phyloP scores from a whole-genome alignment of 2,797 vertebrate species.

The Ara ararauna region DNA sequence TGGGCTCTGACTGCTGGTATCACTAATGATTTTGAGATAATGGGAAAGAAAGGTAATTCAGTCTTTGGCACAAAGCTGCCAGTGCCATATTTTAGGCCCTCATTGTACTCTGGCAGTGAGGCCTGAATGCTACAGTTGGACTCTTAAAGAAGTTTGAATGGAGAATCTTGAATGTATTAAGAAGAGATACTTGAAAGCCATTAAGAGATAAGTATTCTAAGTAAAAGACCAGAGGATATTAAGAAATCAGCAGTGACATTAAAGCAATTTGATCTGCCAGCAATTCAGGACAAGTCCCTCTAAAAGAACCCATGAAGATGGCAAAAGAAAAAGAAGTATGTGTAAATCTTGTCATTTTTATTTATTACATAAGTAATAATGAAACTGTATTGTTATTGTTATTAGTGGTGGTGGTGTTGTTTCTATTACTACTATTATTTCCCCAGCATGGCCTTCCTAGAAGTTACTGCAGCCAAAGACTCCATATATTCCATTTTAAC shows the following conservation, averaged over 20 bases:
- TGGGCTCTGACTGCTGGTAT: background rate
- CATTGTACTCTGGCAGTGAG: background rate
- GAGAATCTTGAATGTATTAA: background rate
- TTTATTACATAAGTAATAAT: background rate
- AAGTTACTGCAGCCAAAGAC: background rate
- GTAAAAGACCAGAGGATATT: background rate
- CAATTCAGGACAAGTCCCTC: background rate
- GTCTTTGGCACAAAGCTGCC: background rate
- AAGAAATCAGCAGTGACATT: background rate
- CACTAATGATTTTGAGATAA: background rate
- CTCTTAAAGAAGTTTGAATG: background rate
- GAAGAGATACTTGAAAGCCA: background rate
- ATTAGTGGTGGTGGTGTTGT: background rate
- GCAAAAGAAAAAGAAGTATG: background rate
- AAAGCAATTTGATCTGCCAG: background rate
- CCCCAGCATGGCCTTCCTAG: background rate
- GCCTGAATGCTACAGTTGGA: background rate
- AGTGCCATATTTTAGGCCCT: background rate
- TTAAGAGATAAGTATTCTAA: background rate
- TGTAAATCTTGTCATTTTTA: background rate
- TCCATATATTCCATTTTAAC: background rate
- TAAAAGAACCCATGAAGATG: background rate
- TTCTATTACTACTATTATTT: background rate
- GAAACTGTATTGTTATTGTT: rapidly evolving
- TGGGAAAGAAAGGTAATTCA: background rate